Evolutionary conservation across 2,113 vertebrate genomes (phyloP).

Genomic region (Rynchops niger): DNA sequence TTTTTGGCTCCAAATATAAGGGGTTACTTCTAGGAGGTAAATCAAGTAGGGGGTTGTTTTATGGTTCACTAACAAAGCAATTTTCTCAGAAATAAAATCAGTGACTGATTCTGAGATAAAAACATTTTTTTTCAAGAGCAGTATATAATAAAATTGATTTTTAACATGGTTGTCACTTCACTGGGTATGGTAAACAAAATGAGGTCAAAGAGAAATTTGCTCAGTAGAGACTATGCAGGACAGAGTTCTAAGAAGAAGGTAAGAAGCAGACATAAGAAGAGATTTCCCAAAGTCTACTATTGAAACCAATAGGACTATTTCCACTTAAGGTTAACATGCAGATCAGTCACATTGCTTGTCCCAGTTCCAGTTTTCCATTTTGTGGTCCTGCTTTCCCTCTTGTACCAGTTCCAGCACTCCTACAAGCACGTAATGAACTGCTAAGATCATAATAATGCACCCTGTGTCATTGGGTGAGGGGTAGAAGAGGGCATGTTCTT

Average conservation of each 20-base stretch:
- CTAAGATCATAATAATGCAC: not conserved
- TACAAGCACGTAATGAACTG: not conserved
- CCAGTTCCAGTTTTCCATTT: not conserved
- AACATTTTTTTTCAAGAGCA: not conserved
- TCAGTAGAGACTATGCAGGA: not conserved
- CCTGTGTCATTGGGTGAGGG: not conserved
- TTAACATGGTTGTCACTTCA: not conserved
- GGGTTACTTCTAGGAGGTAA: not conserved
- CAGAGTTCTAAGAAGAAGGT: not conserved
- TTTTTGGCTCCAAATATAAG: not conserved
- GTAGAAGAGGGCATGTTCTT: not conserved
- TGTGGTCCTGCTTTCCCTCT: not conserved
- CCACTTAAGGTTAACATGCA: not conserved
- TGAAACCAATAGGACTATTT: not conserved
- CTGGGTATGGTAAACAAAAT: not conserved
- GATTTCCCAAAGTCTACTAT: not conserved
- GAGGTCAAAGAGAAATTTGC: not conserved
- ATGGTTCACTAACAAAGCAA: not conserved
- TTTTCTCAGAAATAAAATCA: not conserved
- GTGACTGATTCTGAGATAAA: not conserved
- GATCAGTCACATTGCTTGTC: not conserved
- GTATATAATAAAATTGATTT: not conserved
- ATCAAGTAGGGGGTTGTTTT: not conserved
- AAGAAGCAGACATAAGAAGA: not conserved
- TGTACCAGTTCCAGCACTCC: not conserved